Percentiles rank a stretch among this genome's conserved stretches.
Conservation (phyloP, 2,113 vertebrate species). For the Eptatretus burgeri region DNA sequence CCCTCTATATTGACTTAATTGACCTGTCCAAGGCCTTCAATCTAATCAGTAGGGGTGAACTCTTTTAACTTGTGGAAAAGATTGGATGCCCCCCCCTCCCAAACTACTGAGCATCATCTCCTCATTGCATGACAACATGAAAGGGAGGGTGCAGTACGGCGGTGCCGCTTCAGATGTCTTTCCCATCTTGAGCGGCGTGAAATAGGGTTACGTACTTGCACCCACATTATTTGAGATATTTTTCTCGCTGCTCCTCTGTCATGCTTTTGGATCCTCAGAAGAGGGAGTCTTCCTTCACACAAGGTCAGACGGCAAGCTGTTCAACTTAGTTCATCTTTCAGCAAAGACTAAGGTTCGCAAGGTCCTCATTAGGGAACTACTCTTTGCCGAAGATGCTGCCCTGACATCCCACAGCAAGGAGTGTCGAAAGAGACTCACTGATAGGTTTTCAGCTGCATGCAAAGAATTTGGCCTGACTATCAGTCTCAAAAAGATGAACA, state of each 20-base stretch:
- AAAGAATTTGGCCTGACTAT: neutral
- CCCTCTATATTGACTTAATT: neutral
- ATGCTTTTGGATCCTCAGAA: neutral
- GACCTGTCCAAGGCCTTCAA: neutral
- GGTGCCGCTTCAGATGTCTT: neutral
- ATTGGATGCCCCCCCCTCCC: neutral
- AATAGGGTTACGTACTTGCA: neutral
- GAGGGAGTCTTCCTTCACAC: constrained; percentile 5
- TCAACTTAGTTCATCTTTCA: neutral
- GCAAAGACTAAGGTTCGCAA: neutral
- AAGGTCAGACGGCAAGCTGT: neutral
- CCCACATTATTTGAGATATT: constrained; percentile 1
- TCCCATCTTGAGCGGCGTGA: neutral
- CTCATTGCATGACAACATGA: neutral
- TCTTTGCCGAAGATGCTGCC: neutral
- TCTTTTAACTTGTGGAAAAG: neutral
- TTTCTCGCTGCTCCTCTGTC: neutral
- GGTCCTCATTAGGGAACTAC: neutral
- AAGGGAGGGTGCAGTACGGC: neutral
- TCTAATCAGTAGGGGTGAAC: neutral
- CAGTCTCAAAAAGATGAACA: too few species aligned
- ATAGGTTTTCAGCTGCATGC: neutral
- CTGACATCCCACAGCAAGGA: neutral
- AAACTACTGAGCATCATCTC: neutral
- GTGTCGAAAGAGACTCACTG: neutral